phyloP scores from a whole-genome alignment of 2,888 invertebrate genomes.

The Coelinius sp. region DNA sequence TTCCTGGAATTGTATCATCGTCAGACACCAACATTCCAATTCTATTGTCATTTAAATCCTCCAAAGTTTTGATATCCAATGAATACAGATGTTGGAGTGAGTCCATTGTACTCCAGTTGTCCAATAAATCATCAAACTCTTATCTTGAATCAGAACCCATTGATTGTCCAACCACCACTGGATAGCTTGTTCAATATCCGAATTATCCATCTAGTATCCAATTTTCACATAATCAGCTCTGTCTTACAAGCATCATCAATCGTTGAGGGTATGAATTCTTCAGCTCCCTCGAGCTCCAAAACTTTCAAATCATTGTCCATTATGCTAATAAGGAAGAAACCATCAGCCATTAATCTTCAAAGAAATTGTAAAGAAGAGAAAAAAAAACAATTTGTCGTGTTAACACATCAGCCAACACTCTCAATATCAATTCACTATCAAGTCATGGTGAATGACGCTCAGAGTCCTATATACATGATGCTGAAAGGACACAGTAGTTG shows the following conservation, averaged over 20 bases:
- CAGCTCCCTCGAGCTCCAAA: neutral
- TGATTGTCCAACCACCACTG: conserved; percentile 61
- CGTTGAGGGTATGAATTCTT: neutral
- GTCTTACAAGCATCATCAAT: neutral
- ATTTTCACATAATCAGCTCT: conserved; percentile 63
- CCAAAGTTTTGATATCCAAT: conserved; percentile 63
- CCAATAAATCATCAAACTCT: conserved; percentile 67
- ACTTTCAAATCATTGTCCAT: neutral
- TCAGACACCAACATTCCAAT: neutral
- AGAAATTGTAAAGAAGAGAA: neutral
- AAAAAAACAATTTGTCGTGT: neutral
- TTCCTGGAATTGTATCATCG: neutral
- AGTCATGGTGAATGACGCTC: neutral
- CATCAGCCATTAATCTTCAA: neutral
- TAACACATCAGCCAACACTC: neutral
- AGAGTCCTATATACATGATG: neutral
- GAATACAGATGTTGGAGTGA: conserved; percentile 63
- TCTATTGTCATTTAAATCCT: conserved; percentile 45
- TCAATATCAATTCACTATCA: neutral
- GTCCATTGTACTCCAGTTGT: conserved; percentile 49
- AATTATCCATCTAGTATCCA: conserved; percentile 66
- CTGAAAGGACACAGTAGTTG: conserved; percentile 35
- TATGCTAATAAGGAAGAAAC: neutral
- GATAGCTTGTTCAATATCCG: conserved; percentile 70
- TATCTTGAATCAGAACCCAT: conserved; percentile 67